Evolutionary conservation across 2,888 invertebrate genomes (phyloP).

Genomic region (Mythimna albipuncta): DNA sequence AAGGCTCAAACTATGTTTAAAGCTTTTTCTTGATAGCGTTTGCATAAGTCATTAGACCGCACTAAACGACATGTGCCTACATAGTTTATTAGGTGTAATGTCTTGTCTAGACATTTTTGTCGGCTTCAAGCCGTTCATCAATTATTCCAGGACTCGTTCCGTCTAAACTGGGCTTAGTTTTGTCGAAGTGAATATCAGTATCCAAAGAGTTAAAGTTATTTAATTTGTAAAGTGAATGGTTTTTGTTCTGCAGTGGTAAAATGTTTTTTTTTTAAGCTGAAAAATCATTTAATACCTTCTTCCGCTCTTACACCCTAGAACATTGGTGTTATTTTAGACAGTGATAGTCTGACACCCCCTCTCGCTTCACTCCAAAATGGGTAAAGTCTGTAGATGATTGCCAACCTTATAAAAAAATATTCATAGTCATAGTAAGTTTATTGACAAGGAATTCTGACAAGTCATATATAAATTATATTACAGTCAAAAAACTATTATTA

Average conservation of each 20-base stretch:
- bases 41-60: slow-evolving; percentile 23
- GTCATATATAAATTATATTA: too few species aligned
- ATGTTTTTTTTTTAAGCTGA: too few species aligned
- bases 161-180: slow-evolving; percentile 5
- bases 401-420: too few species aligned
- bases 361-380: too few species aligned
- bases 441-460: too few species aligned
- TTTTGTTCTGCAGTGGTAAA: background rate
- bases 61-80: slow-evolving; percentile 28
- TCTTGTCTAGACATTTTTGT: slow-evolving; percentile 45
- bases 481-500: too few species aligned
- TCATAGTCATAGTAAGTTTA: too few species aligned
- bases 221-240: slow-evolving; percentile 10
- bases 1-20: background rate
- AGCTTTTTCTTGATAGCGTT: background rate
- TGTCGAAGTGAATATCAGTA: background rate
- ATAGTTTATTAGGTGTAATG: slow-evolving; percentile 40
- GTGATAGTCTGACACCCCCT: too few species aligned
- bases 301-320: too few species aligned
- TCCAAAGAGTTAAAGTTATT: background rate
- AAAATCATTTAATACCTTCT: too few species aligned
- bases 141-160: slow-evolving; percentile 27
- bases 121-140: slow-evolving; percentile 17
- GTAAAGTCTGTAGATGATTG: too few species aligned
- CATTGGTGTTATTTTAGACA: too few species aligned